Conservation (phyloP, 2,113 vertebrate genomes). For the Boleophthalmus pectinirostris region DNA sequence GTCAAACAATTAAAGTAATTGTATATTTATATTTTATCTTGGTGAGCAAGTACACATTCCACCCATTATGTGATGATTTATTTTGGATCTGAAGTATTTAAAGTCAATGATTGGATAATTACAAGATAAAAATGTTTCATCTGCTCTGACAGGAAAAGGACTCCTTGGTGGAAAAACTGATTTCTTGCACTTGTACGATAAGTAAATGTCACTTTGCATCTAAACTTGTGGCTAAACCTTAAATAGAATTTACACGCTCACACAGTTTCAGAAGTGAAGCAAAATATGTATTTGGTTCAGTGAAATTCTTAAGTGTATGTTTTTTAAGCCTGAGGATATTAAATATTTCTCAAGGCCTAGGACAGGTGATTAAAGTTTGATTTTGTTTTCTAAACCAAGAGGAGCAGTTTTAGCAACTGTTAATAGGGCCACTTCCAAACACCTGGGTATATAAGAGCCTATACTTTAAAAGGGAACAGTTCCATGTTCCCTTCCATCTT, state of each 20-base stretch:
- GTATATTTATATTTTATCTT: not conserved
- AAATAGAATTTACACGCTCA: not conserved
- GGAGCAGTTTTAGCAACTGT: too few species aligned
- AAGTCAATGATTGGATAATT: constrained; percentile 2
- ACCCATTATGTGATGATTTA: too few species aligned
- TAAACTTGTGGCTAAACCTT: not conserved
- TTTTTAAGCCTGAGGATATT: too few species aligned
- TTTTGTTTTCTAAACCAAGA: too few species aligned
- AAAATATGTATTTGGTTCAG: not conserved
- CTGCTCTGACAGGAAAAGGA: not conserved
- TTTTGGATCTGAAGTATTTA: constrained; percentile 22
- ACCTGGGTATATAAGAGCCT: not conserved
- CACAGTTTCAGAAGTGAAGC: too few species aligned
- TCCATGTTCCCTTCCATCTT: not conserved
- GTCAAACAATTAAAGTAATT: not conserved
- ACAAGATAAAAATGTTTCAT: constrained; percentile 16
- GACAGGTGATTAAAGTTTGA: too few species aligned
- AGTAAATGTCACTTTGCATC: constrained; percentile 10
- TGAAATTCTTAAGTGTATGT: too few species aligned
- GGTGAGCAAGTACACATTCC: not conserved
- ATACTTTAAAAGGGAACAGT: not conserved
- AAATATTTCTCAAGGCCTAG: not conserved
- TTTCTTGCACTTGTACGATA: not conserved
- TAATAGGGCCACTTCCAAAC: not conserved
- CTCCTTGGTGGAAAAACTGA: not conserved